Conservation (phyloP, 2,888 invertebrate genomes). For the Amiota communis region DNA sequence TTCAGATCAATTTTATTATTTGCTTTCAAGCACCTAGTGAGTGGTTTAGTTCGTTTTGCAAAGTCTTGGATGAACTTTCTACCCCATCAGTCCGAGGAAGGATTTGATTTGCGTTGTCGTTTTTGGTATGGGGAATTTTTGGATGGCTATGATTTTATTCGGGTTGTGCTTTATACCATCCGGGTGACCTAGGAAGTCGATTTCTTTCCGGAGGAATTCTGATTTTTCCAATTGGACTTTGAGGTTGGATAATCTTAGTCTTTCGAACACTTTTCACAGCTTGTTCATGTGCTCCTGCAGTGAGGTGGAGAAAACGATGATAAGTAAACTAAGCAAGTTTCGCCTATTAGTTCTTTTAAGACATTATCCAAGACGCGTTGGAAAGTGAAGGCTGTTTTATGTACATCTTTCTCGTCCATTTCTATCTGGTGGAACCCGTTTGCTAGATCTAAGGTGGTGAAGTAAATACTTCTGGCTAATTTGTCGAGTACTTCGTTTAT, state of each 20-base stretch:
- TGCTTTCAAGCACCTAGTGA: constrained; percentile 6
- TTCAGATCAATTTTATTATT: background rate
- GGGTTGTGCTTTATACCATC: constrained; percentile 8
- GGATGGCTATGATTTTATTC: background rate
- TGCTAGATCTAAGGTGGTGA: too few species aligned
- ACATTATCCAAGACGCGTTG: constrained; percentile 12
- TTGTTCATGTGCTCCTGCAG: constrained; percentile 3
- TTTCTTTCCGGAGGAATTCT: background rate
- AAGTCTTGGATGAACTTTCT: constrained; percentile 14
- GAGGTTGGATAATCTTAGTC: background rate
- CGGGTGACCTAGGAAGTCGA: background rate
- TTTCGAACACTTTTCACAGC: background rate
- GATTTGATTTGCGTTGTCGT: constrained; percentile 6
- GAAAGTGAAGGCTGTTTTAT: constrained; percentile 35
- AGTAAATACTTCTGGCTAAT: background rate
- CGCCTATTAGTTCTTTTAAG: background rate
- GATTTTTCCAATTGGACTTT: constrained; percentile 9
- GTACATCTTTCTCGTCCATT: background rate
- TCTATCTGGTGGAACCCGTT: constrained; percentile 20
- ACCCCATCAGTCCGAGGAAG: constrained; percentile 11
- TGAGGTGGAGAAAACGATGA: constrained; percentile 2
- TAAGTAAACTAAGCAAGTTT: constrained; percentile 5
- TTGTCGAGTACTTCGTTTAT: constrained; percentile 28
- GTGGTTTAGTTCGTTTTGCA: constrained; percentile 15
- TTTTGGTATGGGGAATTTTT: constrained; percentile 1